Conservation (phyloP, 2,113 vertebrate genomes). For the Lophotis ruficrista region DNA sequence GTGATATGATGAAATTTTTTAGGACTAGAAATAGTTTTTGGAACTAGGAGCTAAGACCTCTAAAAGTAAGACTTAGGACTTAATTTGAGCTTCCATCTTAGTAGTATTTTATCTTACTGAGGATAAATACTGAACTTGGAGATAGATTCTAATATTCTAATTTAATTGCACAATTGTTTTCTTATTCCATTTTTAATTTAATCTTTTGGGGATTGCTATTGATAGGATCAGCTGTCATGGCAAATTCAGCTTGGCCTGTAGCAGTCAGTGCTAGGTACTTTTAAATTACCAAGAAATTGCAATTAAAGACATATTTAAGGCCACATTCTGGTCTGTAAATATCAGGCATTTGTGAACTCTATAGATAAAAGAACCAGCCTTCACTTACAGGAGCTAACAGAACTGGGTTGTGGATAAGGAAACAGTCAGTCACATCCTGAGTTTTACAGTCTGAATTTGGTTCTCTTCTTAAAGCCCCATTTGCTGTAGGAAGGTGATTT, state of each 20-base stretch:
- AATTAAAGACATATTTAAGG: background rate
- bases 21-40: background rate
- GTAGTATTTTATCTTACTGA: background rate
- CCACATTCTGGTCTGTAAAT: background rate
- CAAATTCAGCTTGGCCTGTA: background rate
- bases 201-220: background rate
- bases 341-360: background rate
- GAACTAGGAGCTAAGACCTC: background rate
- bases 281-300: background rate
- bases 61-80: background rate
- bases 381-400: background rate
- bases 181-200: background rate
- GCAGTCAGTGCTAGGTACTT: background rate
- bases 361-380: background rate
- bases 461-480: background rate
- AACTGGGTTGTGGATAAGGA: background rate
- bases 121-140: background rate
- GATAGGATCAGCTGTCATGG: background rate
- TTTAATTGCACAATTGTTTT: background rate
- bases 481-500: background rate
- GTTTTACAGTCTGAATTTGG: background rate
- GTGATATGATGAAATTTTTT: background rate
- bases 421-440: background rate
- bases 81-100: background rate
- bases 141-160: background rate